Conservation (phyloP, 2,113 vertebrate genomes). For the Potamarius usumacintae region DNA sequence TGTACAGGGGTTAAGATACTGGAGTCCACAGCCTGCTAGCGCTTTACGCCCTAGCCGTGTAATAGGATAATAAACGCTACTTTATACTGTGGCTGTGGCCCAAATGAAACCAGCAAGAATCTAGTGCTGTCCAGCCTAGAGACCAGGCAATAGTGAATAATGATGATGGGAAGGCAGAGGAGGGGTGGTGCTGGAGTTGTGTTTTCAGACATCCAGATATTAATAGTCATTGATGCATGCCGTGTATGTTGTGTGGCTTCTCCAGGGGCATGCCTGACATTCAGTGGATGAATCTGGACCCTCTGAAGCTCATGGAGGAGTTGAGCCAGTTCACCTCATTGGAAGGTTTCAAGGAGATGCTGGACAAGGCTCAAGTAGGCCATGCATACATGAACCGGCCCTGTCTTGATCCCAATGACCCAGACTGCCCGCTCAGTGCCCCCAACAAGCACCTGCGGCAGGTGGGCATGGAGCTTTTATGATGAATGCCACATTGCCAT, state of each 20-base stretch:
- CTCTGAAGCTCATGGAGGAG: slow-evolving; percentile 91
- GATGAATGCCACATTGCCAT: background rate
- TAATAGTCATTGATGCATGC: background rate
- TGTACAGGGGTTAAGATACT: slow-evolving; percentile 73
- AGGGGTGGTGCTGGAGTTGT: slow-evolving; percentile 10
- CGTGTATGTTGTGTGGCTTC: slow-evolving; percentile 37
- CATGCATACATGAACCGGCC: slow-evolving; percentile 96
- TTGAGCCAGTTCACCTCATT: slow-evolving; percentile 91
- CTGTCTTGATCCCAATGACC: slow-evolving; percentile 85
- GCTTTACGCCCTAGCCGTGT: slow-evolving; percentile 73
- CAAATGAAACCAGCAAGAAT: slow-evolving; percentile 39
- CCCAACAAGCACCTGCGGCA: slow-evolving; percentile 83
- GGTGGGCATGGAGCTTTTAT: slow-evolving; percentile 55
- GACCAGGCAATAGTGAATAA: background rate
- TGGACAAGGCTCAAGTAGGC: slow-evolving; percentile 96
- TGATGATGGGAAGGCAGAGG: background rate
- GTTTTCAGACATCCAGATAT: background rate
- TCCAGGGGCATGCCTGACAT: slow-evolving; percentile 90
- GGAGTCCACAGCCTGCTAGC: slow-evolving; percentile 70
- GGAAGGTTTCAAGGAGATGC: slow-evolving; percentile 93
- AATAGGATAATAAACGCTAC: slow-evolving; percentile 92
- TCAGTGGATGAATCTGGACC: slow-evolving; percentile 98
- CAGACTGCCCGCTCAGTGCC: slow-evolving; percentile 87
- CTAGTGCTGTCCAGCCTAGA: slow-evolving; percentile 18
- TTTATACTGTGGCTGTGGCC: slow-evolving; percentile 78